These are phyloP conservation scores for Colinus virginianus DNA, from an alignment of 2,113 vertebrate species.

Conservation along the genomic window DNA sequence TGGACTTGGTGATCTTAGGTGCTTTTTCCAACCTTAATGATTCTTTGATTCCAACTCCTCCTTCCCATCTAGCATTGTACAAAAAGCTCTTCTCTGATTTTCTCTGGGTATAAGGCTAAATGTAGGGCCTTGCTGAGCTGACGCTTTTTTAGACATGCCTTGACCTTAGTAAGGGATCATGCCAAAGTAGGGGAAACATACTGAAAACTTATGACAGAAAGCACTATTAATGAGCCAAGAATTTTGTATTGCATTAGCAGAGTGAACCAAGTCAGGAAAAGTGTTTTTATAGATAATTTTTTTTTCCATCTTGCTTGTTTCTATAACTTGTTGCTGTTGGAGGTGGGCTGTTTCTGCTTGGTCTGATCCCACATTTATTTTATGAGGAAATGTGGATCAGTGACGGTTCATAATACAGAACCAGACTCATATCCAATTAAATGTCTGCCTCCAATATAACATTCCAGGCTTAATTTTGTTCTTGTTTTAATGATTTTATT, in stretches of 20 bases:
- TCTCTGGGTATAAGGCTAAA: not conserved
- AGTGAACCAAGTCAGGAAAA: not conserved
- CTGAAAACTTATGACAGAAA: not conserved
- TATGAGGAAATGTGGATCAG: conserved; percentile 33
- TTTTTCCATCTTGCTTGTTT: conserved; percentile 9
- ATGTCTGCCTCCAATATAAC: not conserved
- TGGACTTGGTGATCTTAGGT: too few species aligned
- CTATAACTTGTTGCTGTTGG: not conserved
- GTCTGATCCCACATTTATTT: conserved; percentile 31
- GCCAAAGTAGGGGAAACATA: not conserved
- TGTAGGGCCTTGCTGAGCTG: not conserved
- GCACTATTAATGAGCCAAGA: not conserved
- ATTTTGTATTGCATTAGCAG: conserved; percentile 26
- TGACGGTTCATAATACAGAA: not conserved
- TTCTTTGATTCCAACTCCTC: not conserved
- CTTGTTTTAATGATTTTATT: not conserved
- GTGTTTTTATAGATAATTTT: not conserved
- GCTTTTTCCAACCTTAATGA: too few species aligned
- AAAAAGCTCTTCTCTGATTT: conserved; percentile 11
- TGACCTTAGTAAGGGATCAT: not conserved
- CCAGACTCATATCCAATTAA: conserved; percentile 7
- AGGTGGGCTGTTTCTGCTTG: not conserved
- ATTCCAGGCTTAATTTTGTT: conserved; percentile 9
- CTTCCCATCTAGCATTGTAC: not conserved
- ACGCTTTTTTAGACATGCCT: not conserved